phyloP scores from a whole-genome alignment of 1,140 invertebrate genomes.

The Cyclina sinensis region DNA sequence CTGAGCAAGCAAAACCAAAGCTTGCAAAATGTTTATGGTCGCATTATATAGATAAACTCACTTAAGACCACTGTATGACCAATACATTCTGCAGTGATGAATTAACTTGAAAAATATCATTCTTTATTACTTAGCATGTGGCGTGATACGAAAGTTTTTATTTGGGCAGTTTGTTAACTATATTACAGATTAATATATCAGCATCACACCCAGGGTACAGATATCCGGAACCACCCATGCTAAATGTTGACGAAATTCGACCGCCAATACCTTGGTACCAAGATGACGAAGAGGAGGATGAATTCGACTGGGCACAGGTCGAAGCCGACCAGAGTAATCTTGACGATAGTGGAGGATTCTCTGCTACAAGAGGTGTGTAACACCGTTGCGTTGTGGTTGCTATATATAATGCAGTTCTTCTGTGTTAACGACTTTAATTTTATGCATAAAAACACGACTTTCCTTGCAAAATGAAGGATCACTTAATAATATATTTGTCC shows the following conservation, averaged over 20 bases:
- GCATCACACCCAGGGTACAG: neutral
- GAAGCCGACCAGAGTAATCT: neutral
- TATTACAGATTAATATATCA: slow-evolving; percentile 19
- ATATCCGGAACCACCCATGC: slow-evolving; percentile 13
- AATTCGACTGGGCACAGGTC: slow-evolving; percentile 51
- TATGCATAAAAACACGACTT: too few relatives aligned
- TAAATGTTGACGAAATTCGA: slow-evolving; percentile 57
- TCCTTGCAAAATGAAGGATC: too few relatives aligned
- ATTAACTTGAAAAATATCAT: neutral
- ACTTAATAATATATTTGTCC: too few relatives aligned
- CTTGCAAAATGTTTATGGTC: too few relatives aligned
- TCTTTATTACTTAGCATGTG: neutral
- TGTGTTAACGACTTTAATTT: too few relatives aligned
- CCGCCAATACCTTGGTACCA: slow-evolving; percentile 54
- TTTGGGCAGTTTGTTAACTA: neutral
- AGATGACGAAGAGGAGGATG: slow-evolving; percentile 40
- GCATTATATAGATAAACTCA: too few relatives aligned
- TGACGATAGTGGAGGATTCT: neutral
- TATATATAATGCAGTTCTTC: too few relatives aligned
- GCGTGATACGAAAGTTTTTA: neutral
- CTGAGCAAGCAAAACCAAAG: too few relatives aligned
- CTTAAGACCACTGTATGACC: too few relatives aligned
- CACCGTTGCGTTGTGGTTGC: too few relatives aligned
- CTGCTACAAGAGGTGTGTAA: neutral
- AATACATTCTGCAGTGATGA: too few relatives aligned